Base-by-base conservation (phyloP, 1,140 invertebrate genomes). In the Papilio xuthus region DNA sequence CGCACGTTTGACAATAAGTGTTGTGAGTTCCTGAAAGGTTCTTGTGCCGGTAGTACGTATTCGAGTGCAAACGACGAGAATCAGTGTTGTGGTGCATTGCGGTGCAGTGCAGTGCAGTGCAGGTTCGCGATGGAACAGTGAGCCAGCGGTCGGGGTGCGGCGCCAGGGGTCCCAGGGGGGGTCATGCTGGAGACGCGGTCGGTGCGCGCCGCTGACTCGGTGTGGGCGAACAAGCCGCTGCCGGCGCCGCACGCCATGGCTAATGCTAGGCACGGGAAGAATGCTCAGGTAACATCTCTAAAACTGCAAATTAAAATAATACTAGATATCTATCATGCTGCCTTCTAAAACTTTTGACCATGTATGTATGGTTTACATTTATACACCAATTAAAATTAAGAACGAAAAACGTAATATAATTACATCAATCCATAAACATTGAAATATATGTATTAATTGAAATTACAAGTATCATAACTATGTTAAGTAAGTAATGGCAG, bases 111-210 rank as follows among this genome's bases (percentile, higher is more conserved):
- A 87, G 89, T 89, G 87, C 85, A 80, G 85, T 82, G 84, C 79
- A 80, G 80, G 80, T 77, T 81, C 78, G 86, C 80, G 75, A 92
- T 92, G 91, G 85, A 89, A 83, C 85, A 88, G 88, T 92, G 87
- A 92, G 86, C 83, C 80, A 63, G 86, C 80, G 84, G 80, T 47
- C 79, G 82, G 80, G 79, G 81, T 75, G 84, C 84, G 77, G 81
- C 80, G 81, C 81, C 79, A 85, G 86, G 86, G 83, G 78, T 77
- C 83, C 81, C 80, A 79, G 81, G 87, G 87, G 84, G 91, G 92
- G 93, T 91, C 92, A 94, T 94, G 94, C 93, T 94, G 93, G 94
- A 94, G 90, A 94, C 94, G 91, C 91, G 94, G 89, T 94, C 94
- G 77, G 87, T 89, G 81, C 94, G 94, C 82, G 89, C 92, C 91